Base-by-base conservation (phyloP, 2,888 invertebrate species). In the Criorhina ranunculi region DNA sequence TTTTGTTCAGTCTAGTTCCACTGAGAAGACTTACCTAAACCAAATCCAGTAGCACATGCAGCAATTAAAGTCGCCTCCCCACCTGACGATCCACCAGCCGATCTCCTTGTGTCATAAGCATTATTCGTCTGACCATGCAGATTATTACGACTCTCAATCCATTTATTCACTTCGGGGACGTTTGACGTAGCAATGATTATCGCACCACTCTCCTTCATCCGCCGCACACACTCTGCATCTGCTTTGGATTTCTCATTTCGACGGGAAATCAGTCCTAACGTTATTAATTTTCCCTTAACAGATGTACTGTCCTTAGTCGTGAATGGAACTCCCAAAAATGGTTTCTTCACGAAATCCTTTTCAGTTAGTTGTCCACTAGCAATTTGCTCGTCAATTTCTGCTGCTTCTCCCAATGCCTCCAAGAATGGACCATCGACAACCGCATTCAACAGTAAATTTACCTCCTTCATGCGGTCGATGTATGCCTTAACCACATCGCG, bases 31-130 rank as follows among this genome's bases (percentile, higher is more conserved):
- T 89, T 88, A 94, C 97, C 98, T 62, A 99, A 92, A 2, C 98
- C 96, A 87, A 98, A 94, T 1, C 97, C 95, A 8, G 95, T 94
- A 12, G 96, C 97, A 86, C 96, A 95, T 3, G 97, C 93, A 1
- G 97, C 94, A 11, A 96, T 93, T 0, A 98, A 92, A 1, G 95
- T 94, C 0, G 93, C 96, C 92, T 98, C 97, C 0, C 97, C 97
- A 37, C 98, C 98, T 81, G 98, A 98, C 86, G 98, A 98, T 51
- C 99, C 99, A 11, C 99, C 99, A 1, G 95, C 95, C 0, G 95
- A 97, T 83, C 97, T 94, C 0, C 96, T 95, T 0, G 95, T 93
- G 91, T 98, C 95, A 91, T 98, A 98, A 0, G 99, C 98, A 93
- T 99, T 99, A 89, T 94, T 95, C 0, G 98, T 97, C 89, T 96